phyloP scores from a whole-genome alignment of 2,113 vertebrate species.

The Caranx melampygus region DNA sequence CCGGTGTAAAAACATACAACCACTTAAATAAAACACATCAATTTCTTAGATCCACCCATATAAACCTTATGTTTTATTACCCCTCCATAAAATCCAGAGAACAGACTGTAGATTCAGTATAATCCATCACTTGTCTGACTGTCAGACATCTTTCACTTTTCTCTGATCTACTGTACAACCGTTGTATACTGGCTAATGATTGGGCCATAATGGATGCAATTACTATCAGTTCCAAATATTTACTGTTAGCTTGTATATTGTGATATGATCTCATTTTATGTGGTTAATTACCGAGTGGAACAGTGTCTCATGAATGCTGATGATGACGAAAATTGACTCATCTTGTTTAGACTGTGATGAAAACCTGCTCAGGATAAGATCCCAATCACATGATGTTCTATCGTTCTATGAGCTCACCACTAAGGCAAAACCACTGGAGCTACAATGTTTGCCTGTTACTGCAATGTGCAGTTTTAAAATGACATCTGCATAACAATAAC shows the following conservation, averaged over 20 bases:
- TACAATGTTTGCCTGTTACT: not conserved
- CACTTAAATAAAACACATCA: too few species aligned
- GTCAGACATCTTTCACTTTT: not conserved
- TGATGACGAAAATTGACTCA: slow-evolving; percentile 8
- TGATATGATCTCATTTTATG: slow-evolving; percentile 30
- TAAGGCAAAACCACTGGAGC: slow-evolving; percentile 2
- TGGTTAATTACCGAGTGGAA: slow-evolving; percentile 26
- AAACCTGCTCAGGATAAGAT: slow-evolving; percentile 35
- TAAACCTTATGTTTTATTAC: not conserved
- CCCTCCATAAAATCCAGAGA: not conserved
- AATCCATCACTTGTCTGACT: not conserved
- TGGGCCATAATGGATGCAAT: not conserved
- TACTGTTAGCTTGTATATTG: slow-evolving; percentile 14
- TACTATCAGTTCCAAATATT: slow-evolving; percentile 14
- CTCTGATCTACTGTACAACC: not conserved
- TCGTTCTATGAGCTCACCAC: slow-evolving; percentile 1
- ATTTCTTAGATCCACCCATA: not conserved
- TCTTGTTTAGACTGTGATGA: slow-evolving; percentile 29
- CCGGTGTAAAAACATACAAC: not conserved
- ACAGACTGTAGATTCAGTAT: not conserved
- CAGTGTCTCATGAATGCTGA: slow-evolving; percentile 26
- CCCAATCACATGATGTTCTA: slow-evolving; percentile 19
- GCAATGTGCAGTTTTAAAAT: not conserved
- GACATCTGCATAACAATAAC: not conserved
- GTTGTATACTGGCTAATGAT: slow-evolving; percentile 4